Conservation (phyloP, 2,113 vertebrate genomes). For the Leptobrachium leishanense region DNA sequence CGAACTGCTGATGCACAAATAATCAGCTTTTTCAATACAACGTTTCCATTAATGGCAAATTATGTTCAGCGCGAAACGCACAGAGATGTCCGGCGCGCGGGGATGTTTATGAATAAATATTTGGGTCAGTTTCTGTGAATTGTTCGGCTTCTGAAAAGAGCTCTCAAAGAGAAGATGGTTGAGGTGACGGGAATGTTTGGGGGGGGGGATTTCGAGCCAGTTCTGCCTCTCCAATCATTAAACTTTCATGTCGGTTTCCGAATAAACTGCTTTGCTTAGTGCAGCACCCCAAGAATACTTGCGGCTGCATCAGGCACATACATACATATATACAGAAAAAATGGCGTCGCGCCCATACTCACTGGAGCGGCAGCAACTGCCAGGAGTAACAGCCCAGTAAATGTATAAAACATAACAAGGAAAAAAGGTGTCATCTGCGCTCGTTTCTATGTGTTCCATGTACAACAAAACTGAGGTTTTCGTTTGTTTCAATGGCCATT, state of each 20-base stretch:
- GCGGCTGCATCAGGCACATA: conserved; percentile 14
- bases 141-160: neutral
- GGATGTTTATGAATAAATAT: conserved; percentile 15
- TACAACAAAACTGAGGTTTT: too few species aligned
- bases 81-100: neutral
- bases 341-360: too few species aligned
- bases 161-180: neutral
- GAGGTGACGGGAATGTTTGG: neutral
- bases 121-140: neutral
- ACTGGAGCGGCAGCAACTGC: too few species aligned
- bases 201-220: neutral
- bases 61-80: conserved; percentile 28
- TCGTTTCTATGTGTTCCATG: too few species aligned
- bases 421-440: too few species aligned
- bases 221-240: conserved; percentile 35
- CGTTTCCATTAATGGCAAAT: conserved; percentile 39
- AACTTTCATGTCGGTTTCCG: conserved; percentile 33
- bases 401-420: too few species aligned
- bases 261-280: neutral
- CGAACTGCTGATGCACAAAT: conserved; percentile 8
- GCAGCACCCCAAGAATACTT: neutral
- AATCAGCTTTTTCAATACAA: conserved; percentile 29
- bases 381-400: too few species aligned
- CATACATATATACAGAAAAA: too few species aligned
- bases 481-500: too few species aligned